Conservation (phyloP, 1,140 invertebrate species). For the Drosophila punjabiensis region DNA sequence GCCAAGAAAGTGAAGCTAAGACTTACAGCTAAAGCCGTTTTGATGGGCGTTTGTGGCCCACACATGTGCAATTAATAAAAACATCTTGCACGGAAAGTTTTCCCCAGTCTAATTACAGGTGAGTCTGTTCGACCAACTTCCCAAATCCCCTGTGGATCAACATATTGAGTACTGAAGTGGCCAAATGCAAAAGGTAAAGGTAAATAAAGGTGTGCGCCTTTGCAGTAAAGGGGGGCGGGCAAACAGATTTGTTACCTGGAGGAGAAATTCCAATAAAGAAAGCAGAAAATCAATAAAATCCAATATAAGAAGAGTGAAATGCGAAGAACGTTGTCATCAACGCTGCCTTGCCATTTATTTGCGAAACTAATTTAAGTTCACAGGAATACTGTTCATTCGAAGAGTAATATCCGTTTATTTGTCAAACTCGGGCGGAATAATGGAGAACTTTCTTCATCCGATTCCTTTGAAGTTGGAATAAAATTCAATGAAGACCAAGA, state of each 20-base stretch:
- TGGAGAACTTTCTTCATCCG: not conserved
- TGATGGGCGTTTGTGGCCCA: constrained; percentile 7
- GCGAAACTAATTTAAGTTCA: constrained; percentile 23
- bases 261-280: constrained; percentile 20
- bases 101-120: constrained; percentile 44
- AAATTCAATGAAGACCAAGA: not conserved
- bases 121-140: constrained; percentile 18
- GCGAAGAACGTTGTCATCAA: constrained; percentile 18
- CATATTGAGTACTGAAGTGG: constrained; percentile 10
- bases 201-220: constrained; percentile 34
- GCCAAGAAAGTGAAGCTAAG: not conserved
- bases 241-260: constrained; percentile 13
- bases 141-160: constrained; percentile 23
- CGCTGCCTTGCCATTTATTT: constrained; percentile 22
- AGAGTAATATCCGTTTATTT: constrained; percentile 25
- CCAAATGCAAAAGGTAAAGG: constrained; percentile 10
- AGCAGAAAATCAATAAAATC: constrained; percentile 41
- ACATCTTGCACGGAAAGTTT: constrained; percentile 25
- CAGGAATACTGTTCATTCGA: not conserved
- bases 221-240: not conserved
- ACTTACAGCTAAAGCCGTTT: constrained; percentile 8
- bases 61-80: constrained; percentile 38
- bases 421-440: not conserved
- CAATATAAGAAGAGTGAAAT: constrained; percentile 29
- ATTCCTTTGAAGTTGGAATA: not conserved